phyloP scores from a whole-genome alignment of 1,140 invertebrate species.

The Euura lappo region DNA sequence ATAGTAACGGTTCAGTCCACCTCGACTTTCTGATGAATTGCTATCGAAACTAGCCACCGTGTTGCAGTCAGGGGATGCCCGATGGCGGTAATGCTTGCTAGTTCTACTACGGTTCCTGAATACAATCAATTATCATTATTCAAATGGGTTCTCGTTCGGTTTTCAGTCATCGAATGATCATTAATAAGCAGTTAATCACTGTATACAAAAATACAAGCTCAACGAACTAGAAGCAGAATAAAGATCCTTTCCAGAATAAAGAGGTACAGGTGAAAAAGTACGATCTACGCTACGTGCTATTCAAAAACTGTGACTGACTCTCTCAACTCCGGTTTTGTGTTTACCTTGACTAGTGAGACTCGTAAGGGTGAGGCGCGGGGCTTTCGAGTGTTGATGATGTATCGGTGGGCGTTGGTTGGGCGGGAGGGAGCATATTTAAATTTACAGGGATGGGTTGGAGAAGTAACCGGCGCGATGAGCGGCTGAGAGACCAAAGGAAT shows the following conservation, averaged over 20 bases:
- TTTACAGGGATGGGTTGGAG: slow-evolving; percentile 69
- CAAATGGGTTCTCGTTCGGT: too few species aligned
- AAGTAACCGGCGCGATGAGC: slow-evolving; percentile 81
- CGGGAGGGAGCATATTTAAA: not conserved
- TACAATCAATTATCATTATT: too few species aligned
- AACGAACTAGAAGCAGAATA: not conserved
- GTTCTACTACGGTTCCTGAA: slow-evolving; percentile 70
- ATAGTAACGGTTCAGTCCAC: slow-evolving; percentile 84
- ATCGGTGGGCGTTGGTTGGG: slow-evolving; percentile 8
- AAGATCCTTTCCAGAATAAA: not conserved
- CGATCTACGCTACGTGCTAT: not conserved
- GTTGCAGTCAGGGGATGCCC: slow-evolving; percentile 86
- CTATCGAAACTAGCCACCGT: slow-evolving; percentile 87
- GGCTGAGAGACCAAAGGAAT: slow-evolving; percentile 56
- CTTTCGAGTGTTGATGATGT: slow-evolving; percentile 4
- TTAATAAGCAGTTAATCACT: too few species aligned
- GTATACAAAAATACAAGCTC: too few species aligned
- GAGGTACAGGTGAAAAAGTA: not conserved
- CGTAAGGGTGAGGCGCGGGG: not conserved
- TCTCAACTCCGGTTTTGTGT: slow-evolving; percentile 7
- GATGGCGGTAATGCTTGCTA: slow-evolving; percentile 84
- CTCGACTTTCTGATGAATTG: slow-evolving; percentile 81
- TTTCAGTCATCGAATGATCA: too few species aligned
- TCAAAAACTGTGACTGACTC: not conserved
- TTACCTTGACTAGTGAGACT: slow-evolving; percentile 19